A percentile compares a stretch with the other conserved stretches of the same genome.
phyloP scores from a whole-genome alignment of 35 echinoderm and acorn worm species.

The Acanthaster planci region DNA sequence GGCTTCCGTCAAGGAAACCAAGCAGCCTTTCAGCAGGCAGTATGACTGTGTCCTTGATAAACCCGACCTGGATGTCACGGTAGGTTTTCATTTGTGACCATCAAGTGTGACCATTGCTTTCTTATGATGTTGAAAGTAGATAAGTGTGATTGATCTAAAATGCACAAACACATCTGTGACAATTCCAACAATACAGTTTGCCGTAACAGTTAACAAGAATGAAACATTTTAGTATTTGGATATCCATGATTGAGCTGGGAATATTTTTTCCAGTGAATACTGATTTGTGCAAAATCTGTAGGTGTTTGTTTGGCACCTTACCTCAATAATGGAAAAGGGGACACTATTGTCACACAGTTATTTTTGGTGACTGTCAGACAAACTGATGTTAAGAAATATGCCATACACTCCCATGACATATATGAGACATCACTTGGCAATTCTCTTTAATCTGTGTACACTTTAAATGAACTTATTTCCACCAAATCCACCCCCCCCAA shows the following conservation, averaged over 20 bases:
- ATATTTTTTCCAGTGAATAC: neutral
- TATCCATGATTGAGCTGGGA: neutral
- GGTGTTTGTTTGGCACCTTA: no score
- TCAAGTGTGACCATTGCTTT: neutral
- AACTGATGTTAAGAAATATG: no score
- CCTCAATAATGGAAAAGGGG: no score
- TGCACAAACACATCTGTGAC: neutral
- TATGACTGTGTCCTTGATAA: slow-evolving; percentile 83
- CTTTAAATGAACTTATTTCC: no score
- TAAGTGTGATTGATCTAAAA: neutral
- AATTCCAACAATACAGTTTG: neutral
- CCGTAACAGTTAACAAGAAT: neutral
- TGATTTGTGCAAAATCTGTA: no score
- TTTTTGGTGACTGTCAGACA: no score
- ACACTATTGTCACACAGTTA: no score
- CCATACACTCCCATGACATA: no score
- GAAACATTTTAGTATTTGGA: neutral
- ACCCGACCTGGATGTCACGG: slow-evolving; percentile 69
- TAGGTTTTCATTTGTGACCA: slow-evolving; percentile 21
- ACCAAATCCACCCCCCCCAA: no score
- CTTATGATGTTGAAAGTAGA: neutral
- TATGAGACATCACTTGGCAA: no score
- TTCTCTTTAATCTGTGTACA: no score
- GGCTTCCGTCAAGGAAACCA: slow-evolving; percentile 65
- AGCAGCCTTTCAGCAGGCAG: slow-evolving; percentile 77